Evolutionary conservation across 2,888 invertebrate species (phyloP).

Genomic region (Lycophotia porphyrea): DNA sequence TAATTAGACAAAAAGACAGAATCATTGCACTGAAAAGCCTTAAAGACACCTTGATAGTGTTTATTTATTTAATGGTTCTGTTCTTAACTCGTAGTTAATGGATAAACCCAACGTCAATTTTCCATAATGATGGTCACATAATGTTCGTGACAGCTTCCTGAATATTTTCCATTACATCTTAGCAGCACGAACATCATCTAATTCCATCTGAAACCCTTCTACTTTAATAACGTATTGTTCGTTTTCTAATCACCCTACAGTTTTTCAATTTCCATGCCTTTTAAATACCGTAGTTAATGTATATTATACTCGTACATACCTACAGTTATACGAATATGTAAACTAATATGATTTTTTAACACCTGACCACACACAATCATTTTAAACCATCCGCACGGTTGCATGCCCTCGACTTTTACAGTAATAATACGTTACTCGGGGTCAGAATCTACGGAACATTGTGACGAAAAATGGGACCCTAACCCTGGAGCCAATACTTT

Average conservation of each 20-base stretch:
- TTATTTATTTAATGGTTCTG: slow-evolving; percentile 18
- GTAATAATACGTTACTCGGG: neutral
- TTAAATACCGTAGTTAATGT: neutral
- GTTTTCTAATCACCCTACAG: neutral
- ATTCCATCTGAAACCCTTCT: slow-evolving; percentile 8
- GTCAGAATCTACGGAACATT: neutral
- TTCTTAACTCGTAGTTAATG: slow-evolving; percentile 9
- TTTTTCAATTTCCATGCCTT: neutral
- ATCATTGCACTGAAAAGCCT: neutral
- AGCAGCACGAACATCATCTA: slow-evolving; percentile 35
- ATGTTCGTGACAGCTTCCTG: slow-evolving; percentile 29
- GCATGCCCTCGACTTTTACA: slow-evolving; percentile 30
- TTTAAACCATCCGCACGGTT: neutral
- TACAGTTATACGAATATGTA: neutral
- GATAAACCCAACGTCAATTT: slow-evolving; percentile 42
- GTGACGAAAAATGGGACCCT: neutral
- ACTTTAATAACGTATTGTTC: slow-evolving; percentile 8
- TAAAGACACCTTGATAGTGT: slow-evolving; percentile 1
- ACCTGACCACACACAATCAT: slow-evolving; percentile 18
- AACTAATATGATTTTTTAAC: neutral
- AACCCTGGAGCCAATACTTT: neutral
- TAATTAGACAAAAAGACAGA: slow-evolving; percentile 7
- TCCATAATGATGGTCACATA: slow-evolving; percentile 37
- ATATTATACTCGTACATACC: too few species aligned
- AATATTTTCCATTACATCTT: slow-evolving; percentile 44